Conservation (phyloP, 1,140 invertebrate species). For the Pantala flavescens region DNA sequence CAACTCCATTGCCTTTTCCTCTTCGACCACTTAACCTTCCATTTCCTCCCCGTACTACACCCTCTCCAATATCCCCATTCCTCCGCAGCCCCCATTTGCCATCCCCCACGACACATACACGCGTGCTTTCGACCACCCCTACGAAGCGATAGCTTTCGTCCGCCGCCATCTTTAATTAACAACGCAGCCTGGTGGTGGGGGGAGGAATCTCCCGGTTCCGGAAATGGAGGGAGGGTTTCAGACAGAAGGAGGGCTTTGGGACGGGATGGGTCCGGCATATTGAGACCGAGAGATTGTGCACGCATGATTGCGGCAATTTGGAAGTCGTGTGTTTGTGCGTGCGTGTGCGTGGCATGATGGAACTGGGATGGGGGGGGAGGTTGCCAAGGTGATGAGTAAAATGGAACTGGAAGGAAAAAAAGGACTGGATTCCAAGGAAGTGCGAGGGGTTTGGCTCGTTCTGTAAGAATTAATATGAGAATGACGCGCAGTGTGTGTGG, state of each 20-base stretch:
- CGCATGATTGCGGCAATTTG: slow-evolving; percentile 4
- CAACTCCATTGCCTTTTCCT: neutral
- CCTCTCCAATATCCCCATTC: neutral
- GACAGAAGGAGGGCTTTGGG: neutral
- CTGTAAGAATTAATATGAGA: no score
- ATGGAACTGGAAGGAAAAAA: neutral
- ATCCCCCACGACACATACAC: neutral
- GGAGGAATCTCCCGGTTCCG: neutral
- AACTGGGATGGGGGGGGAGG: neutral
- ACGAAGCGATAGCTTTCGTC: neutral
- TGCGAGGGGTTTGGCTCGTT: neutral
- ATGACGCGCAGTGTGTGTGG: no score
- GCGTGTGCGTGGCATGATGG: neutral
- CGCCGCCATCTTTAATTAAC: slow-evolving; percentile 4
- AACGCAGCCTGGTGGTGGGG: neutral
- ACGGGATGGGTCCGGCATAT: neutral
- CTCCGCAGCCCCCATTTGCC: neutral
- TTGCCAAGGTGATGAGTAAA: neutral
- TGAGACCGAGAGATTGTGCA: neutral
- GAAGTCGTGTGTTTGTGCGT: neutral
- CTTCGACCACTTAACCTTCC: neutral
- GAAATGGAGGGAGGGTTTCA: neutral
- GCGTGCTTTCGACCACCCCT: neutral
- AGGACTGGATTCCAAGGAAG: neutral
- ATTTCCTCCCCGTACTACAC: neutral